These are phyloP conservation scores for Anguilla pacifica DNA, from an alignment of 2,797 vertebrate species.

Conservation along the genomic window DNA sequence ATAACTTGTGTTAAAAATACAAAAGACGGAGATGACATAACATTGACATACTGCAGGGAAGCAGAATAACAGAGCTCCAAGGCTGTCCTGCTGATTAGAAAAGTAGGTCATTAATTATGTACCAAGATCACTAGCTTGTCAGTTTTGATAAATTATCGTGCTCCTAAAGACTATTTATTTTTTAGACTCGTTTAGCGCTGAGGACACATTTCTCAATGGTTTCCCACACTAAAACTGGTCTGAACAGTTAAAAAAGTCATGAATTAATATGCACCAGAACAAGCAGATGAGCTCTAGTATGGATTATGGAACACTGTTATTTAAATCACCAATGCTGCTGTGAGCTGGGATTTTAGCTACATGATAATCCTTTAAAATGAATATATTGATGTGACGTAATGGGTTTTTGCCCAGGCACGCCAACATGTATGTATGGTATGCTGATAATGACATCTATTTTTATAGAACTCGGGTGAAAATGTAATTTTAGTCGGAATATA, in stretches of 20 bases:
- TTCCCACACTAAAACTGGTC: slow-evolving; percentile 1
- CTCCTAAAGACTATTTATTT: not conserved
- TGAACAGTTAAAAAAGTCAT: not conserved
- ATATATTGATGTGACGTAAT: slow-evolving; percentile 23
- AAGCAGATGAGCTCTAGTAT: slow-evolving; percentile 62
- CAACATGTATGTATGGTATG: not conserved
- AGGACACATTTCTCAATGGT: slow-evolving; percentile 8
- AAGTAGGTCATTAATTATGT: slow-evolving; percentile 20
- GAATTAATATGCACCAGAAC: slow-evolving; percentile 61
- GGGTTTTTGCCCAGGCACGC: not conserved
- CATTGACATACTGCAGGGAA: not conserved
- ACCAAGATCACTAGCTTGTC: slow-evolving; percentile 6
- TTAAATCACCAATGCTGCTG: not conserved
- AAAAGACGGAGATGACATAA: not conserved
- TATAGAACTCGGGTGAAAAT: not conserved
- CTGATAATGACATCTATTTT: not conserved
- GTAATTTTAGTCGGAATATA: not conserved
- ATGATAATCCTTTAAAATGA: slow-evolving; percentile 20
- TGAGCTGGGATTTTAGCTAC: slow-evolving; percentile 27
- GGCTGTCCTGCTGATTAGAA: slow-evolving; percentile 1
- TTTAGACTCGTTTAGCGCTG: slow-evolving; percentile 1
- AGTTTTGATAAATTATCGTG: slow-evolving; percentile 18
- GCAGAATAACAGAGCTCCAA: not conserved
- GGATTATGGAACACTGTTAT: slow-evolving; percentile 28
- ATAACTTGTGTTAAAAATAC: not conserved